phyloP scores from a whole-genome alignment of 2,888 invertebrate species.

The Meta bourneti region DNA sequence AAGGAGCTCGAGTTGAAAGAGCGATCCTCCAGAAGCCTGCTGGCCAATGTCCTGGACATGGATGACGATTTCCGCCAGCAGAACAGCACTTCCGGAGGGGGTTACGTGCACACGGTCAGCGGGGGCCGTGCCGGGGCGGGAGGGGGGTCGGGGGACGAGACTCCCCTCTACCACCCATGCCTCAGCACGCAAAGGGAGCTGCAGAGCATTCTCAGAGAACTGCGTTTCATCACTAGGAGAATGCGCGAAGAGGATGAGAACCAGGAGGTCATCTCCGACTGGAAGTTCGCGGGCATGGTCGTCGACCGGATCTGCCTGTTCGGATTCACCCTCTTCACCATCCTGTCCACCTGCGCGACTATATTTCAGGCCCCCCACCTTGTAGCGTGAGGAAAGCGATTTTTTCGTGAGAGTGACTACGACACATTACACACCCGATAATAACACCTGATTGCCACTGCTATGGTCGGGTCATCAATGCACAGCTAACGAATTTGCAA shows the following conservation, averaged over 20 bases:
- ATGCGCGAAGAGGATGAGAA: constrained; percentile 97
- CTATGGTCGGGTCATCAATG: constrained; percentile 3
- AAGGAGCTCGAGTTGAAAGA: constrained; percentile 92
- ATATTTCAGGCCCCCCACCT: constrained; percentile 95
- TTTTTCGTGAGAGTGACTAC: constrained; percentile 74
- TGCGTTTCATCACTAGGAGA: constrained; percentile 95
- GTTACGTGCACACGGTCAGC: constrained; percentile 83
- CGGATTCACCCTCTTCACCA: constrained; percentile 95
- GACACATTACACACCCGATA: constrained; percentile 10
- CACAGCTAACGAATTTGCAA: background rate
- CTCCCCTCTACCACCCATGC: constrained; percentile 74
- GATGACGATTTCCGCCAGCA: constrained; percentile 91
- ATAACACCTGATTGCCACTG: constrained; percentile 13
- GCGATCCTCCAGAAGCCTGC: constrained; percentile 93
- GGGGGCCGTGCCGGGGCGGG: constrained; percentile 79
- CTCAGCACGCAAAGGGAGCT: constrained; percentile 85
- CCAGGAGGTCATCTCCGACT: constrained; percentile 94
- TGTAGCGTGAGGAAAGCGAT: constrained; percentile 88
- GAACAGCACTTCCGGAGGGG: constrained; percentile 51
- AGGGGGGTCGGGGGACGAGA: constrained; percentile 71
- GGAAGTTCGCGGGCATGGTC: constrained; percentile 99
- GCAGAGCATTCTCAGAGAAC: constrained; percentile 95
- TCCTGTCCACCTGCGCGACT: constrained; percentile 95
- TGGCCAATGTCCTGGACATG: constrained; percentile 97
- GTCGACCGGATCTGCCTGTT: constrained; percentile 98